Evolutionary conservation across 2,797 vertebrate species (phyloP), one percentile per base, ranked within the genome.

Genomic region (Pipistrellus kuhlii): DNA sequence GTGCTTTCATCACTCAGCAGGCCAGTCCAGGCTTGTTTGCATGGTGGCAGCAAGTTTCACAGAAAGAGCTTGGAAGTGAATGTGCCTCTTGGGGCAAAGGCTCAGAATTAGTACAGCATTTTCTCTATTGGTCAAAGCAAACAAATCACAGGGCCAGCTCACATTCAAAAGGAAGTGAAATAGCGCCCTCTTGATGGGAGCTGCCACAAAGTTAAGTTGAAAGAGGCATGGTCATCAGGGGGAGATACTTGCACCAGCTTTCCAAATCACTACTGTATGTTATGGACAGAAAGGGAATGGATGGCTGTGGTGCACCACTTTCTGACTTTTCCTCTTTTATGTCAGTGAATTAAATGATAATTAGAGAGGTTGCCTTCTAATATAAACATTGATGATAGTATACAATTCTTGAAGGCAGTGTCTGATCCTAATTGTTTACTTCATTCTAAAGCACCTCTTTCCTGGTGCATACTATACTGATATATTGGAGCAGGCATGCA

Each of bases 321-420:
- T 76, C 25, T 71, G 55, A 68, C 30, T 44, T 91, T 73, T 73
- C 51, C 6, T 64, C 21, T 32, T 27, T 69, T 69, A 55, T 44
- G n/a, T 77, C 23, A 66, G 32, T 53, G 17, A 87, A 48, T 90
- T 76, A 84, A 75, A 85, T 73, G 46, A 55, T 92, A 88, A 66
- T 75, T 20, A 71, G 46, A 66, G 66, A 90, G 23, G 2, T 73
- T 69, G 25, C 8, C 27, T 78, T 89, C 17, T 71, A n/a, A 59
- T 51, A 51, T 82, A 62, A 92, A 35, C 23, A 35, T 59, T 41
- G 69, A 1, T 88, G 44, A 35, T 77, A 53, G 25, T 71, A 62
- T 32, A 48, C 10, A 38, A 12, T 55, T 94, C 62, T 85, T 53
- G 13, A 81, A 88, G 21, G 59, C 32, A 87, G 25, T 55, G 6